These are phyloP conservation scores for Hapalemur alaotrensis DNA, from an alignment of 2,797 vertebrate species.

Conservation along the genomic window DNA sequence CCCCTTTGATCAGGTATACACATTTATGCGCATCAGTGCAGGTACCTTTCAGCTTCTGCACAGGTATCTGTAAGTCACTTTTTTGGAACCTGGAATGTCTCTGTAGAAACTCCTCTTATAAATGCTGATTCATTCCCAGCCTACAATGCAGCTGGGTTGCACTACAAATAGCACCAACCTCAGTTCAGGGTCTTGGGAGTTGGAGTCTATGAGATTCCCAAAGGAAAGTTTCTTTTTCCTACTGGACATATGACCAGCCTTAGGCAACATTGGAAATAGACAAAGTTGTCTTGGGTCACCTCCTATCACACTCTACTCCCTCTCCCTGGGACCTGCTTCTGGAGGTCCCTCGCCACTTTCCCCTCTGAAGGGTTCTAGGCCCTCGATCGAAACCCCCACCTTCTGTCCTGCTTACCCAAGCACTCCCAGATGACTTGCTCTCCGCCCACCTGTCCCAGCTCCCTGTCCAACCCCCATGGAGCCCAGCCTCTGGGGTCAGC, in stretches of 20 bases:
- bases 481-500: neutral
- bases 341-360: neutral
- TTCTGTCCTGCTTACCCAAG: neutral
- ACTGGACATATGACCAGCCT: neutral
- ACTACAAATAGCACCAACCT: neutral
- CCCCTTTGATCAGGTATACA: accelerated
- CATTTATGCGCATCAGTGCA: neutral
- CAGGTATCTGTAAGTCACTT: neutral
- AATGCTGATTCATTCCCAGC: neutral
- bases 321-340: neutral
- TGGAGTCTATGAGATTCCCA: neutral
- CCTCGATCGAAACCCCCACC: neutral
- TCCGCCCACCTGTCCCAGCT: neutral
- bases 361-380: neutral
- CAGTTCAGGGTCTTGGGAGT: neutral
- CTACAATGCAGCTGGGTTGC: neutral
- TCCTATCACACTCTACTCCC: neutral
- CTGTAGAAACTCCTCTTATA: neutral
- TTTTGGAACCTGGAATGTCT: neutral
- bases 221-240: conserved; percentile 8
- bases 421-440: neutral
- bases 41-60: neutral
- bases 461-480: neutral
- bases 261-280: neutral
- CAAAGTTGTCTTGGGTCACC: neutral